Conservation (phyloP, 2,113 vertebrate genomes). For the Passerina amoena region DNA sequence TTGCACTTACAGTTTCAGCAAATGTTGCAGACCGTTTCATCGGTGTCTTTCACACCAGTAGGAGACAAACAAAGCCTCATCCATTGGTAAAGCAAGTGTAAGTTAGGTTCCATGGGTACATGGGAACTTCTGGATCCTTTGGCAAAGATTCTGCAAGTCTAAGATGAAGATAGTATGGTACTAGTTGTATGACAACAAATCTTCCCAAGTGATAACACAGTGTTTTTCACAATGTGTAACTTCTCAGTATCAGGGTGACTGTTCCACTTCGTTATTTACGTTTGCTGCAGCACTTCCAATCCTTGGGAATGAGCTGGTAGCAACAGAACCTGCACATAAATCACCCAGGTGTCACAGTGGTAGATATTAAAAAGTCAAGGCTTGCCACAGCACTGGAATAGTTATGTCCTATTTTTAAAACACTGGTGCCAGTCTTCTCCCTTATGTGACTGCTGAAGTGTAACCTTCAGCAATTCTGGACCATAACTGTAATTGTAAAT, state of each 20-base stretch:
- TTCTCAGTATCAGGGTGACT: neutral
- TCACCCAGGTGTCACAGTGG: neutral
- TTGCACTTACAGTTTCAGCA: neutral
- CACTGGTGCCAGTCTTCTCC: neutral
- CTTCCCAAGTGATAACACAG: neutral
- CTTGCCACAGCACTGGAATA: neutral
- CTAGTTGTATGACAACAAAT: neutral
- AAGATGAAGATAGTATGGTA: neutral
- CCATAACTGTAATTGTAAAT: neutral
- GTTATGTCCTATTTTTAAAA: neutral
- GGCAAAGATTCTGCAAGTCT: neutral
- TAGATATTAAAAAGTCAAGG: constrained; percentile 6
- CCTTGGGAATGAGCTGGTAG: neutral
- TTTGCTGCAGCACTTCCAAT: neutral
- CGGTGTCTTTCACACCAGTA: neutral
- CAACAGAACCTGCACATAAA: neutral
- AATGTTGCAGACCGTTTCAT: neutral
- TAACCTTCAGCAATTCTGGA: neutral
- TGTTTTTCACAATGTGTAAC: neutral
- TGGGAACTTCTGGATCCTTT: neutral
- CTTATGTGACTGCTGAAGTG: neutral
- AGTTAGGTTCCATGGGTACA: neutral
- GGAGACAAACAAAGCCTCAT: neutral
- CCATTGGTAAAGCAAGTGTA: neutral
- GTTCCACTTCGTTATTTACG: neutral